These are phyloP conservation scores for Cataglyphis livida DNA, from an alignment of 2,888 invertebrate genomes.

Conservation along the genomic window DNA sequence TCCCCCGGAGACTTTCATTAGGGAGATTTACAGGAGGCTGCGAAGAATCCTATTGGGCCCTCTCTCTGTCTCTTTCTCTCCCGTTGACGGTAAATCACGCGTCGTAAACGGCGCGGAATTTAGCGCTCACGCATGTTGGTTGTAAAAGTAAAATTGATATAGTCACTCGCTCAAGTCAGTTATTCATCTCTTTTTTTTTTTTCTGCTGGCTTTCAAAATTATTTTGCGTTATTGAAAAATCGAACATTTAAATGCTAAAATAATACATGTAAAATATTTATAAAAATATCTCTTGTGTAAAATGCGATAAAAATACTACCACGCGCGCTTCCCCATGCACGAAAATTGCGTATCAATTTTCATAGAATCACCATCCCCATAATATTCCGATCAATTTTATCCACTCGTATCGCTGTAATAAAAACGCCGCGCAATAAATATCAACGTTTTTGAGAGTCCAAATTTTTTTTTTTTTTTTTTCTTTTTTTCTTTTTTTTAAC, in stretches of 20 bases:
- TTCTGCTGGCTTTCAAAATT: neutral
- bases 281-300: neutral
- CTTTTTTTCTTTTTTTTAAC: neutral
- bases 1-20: conserved; percentile 84
- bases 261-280: neutral
- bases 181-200: neutral
- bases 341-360: neutral
- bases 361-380: neutral
- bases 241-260: neutral
- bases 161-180: conserved; percentile 37
- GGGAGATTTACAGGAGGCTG: conserved; percentile 83
- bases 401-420: neutral
- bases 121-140: conserved; percentile 76
- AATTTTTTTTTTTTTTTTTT: neutral
- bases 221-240: neutral
- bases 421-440: neutral
- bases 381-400: neutral
- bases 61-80: conserved; percentile 45
- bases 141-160: conserved; percentile 75
- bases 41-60: conserved; percentile 73
- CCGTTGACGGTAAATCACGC: conserved; percentile 79
- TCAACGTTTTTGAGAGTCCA: neutral
- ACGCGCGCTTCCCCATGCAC: neutral
- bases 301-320: neutral
- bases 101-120: conserved; percentile 80